Evolutionary conservation across 2,888 invertebrate genomes (phyloP).

Genomic region (Diarsia mendica): DNA sequence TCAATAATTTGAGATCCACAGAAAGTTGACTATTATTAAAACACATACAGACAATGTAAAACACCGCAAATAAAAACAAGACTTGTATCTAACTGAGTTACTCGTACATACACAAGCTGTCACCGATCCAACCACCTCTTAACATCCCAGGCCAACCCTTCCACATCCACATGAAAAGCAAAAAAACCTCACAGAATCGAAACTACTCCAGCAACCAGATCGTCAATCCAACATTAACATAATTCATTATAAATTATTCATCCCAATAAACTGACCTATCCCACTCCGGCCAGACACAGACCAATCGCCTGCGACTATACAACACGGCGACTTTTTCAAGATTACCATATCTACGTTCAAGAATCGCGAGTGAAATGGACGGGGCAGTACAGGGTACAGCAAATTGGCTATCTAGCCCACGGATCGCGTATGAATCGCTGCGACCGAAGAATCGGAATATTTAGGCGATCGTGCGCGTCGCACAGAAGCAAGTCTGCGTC

Average conservation of each 20-base stretch:
- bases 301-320: constrained; percentile 65
- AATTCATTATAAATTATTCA: constrained; percentile 78
- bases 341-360: constrained; percentile 85
- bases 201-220: constrained; percentile 59
- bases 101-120: background rate
- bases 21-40: no score
- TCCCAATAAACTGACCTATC: constrained; percentile 75
- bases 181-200: constrained; percentile 38
- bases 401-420: constrained; percentile 85
- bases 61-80: background rate
- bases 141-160: constrained; percentile 15
- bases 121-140: constrained; percentile 4
- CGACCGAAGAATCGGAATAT: constrained; percentile 76
- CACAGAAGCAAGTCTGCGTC: constrained; percentile 73
- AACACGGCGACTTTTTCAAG: constrained; percentile 75
- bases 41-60: background rate
- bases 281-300: constrained; percentile 66
- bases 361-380: constrained; percentile 76
- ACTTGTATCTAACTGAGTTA: background rate
- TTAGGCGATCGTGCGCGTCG: constrained; percentile 80
- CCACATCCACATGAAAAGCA: constrained; percentile 37
- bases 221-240: constrained; percentile 73
- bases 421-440: constrained; percentile 81
- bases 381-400: constrained; percentile 68
- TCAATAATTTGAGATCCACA: background rate